phyloP scores from a whole-genome alignment of 2,113 vertebrate species.

The Serinus canaria region DNA sequence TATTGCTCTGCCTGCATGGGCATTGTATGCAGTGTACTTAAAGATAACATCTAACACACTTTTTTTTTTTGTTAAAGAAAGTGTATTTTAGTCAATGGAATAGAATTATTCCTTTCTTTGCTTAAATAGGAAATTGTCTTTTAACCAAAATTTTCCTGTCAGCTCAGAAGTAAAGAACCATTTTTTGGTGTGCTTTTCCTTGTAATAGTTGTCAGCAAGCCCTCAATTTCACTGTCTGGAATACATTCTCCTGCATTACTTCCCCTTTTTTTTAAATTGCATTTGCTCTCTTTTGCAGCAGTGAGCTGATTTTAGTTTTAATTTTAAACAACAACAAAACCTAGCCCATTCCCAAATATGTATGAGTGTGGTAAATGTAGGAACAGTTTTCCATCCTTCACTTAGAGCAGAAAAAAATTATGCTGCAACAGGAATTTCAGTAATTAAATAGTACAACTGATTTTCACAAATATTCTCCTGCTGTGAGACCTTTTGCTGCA shows the following conservation, averaged over 20 bases:
- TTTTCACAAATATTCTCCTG: conserved; percentile 23
- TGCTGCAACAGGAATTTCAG: conserved; percentile 11
- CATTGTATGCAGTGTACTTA: background rate
- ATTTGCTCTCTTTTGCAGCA: background rate
- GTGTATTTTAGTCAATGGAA: background rate
- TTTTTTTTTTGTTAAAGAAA: background rate
- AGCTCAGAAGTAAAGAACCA: background rate
- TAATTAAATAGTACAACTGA: conserved; percentile 23
- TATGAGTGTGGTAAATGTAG: background rate
- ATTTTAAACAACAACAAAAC: background rate
- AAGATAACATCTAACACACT: background rate
- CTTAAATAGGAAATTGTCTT: background rate
- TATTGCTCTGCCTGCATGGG: background rate
- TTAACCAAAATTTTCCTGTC: background rate
- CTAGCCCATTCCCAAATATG: background rate
- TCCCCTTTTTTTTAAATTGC: background rate
- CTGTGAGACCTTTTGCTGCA: conserved; percentile 15
- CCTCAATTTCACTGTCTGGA: background rate
- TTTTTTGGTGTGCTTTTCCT: background rate
- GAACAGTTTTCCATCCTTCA: background rate
- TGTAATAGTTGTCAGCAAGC: background rate
- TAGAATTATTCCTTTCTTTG: background rate
- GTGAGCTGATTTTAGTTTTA: background rate
- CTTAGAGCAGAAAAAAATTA: conserved; percentile 11
- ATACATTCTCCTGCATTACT: background rate